A percentile compares a stretch with the other conserved stretches of the same genome.
Conservation (phyloP, 2,888 invertebrate genomes). For the Luffia ferchaultella region DNA sequence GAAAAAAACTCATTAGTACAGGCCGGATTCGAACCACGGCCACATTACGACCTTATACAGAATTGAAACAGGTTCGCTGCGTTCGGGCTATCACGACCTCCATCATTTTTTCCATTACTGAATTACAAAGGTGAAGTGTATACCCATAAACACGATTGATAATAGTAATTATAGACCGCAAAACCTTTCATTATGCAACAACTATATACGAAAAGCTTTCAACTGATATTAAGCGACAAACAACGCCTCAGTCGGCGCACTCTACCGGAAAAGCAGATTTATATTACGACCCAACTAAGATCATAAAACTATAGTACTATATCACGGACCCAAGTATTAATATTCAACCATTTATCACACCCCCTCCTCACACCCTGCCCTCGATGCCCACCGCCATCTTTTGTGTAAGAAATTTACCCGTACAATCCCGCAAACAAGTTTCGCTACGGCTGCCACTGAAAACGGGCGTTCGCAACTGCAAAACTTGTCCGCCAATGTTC, state of each 20-base stretch:
- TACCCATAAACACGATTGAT: no score
- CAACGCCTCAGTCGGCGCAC: constrained; percentile 20
- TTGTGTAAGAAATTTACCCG: constrained; percentile 60
- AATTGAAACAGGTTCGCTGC: no score
- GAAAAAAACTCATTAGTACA: no score
- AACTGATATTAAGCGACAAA: constrained; percentile 2
- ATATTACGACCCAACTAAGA: constrained; percentile 62
- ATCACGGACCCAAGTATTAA: constrained; percentile 52
- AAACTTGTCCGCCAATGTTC: constrained; percentile 58
- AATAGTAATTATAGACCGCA: no score
- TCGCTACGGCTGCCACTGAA: constrained; percentile 47
- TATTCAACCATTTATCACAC: constrained; percentile 60
- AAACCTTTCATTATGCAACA: no score
- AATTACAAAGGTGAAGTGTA: no score
- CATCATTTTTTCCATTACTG: no score
- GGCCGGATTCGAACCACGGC: no score
- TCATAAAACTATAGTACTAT: constrained; percentile 59
- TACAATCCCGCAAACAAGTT: constrained; percentile 53
- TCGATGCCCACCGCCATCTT: constrained; percentile 32
- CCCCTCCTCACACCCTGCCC: constrained; percentile 26
- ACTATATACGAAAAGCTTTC: no score
- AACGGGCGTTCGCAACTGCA: constrained; percentile 52
- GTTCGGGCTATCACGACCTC: no score
- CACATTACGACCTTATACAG: no score
- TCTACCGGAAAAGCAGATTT: constrained; percentile 55